phyloP scores from a whole-genome alignment of 2,888 invertebrate species.

The Allacma fusca region DNA sequence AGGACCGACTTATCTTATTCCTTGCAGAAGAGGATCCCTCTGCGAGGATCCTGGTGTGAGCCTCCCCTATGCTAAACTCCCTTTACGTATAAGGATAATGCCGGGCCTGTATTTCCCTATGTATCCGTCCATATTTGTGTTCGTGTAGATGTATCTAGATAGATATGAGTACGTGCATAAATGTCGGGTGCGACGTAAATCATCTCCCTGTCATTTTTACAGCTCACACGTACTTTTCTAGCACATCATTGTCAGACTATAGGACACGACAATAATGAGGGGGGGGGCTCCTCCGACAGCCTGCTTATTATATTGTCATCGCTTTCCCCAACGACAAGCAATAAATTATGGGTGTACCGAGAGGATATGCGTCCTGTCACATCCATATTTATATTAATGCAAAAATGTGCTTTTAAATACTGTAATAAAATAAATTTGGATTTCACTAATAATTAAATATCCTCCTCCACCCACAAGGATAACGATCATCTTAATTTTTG shows the following conservation, averaged over 20 bases:
- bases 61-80: too few relatives aligned
- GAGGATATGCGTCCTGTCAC: background rate
- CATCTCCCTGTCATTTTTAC: slow-evolving; percentile 18
- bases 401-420: too few relatives aligned
- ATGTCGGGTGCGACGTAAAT: slow-evolving; percentile 16
- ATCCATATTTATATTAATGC: background rate
- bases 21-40: background rate
- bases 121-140: background rate
- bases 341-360: slow-evolving; percentile 6
- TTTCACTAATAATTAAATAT: too few relatives aligned
- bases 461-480: too few relatives aligned
- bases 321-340: background rate
- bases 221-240: slow-evolving; percentile 1
- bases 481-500: too few relatives aligned
- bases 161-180: too few relatives aligned
- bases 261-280: background rate
- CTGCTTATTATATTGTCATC: slow-evolving; percentile 10
- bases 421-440: too few relatives aligned
- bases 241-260: background rate
- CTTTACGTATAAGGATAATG: too few relatives aligned
- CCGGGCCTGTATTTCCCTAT: background rate
- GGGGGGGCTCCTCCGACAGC: background rate
- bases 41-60: background rate
- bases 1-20: too few relatives aligned
- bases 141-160: too few relatives aligned